A percentile compares a stretch with the other conserved stretches of the same genome.
phyloP scores from a whole-genome alignment of 2,113 vertebrate genomes.

The Albula glossodonta region DNA sequence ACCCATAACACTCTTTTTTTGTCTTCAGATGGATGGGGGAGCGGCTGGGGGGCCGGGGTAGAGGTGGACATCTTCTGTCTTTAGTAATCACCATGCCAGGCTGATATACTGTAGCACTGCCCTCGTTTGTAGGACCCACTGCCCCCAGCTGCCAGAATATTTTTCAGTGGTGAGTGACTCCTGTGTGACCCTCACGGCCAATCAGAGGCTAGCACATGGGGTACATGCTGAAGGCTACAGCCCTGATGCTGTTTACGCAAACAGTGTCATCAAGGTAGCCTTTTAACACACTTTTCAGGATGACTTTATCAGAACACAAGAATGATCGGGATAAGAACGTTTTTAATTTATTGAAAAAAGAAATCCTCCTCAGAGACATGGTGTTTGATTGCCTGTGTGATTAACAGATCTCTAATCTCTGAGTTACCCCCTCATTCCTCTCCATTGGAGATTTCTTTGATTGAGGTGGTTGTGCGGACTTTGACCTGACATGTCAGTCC shows the following conservation, averaged over 20 bases:
- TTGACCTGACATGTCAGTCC: background rate
- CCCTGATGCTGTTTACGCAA: background rate
- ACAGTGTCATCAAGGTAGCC: no score
- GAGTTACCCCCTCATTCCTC: background rate
- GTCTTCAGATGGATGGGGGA: background rate
- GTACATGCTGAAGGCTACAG: background rate
- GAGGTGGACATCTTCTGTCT: no score
- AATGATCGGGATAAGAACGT: no score
- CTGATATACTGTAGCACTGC: no score
- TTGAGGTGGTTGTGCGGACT: constrained; percentile 33
- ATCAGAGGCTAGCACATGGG: background rate
- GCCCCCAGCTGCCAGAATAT: background rate
- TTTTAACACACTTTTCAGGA: no score
- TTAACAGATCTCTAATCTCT: background rate
- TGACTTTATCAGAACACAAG: no score
- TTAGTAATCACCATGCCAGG: no score
- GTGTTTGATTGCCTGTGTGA: background rate
- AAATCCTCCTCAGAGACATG: background rate
- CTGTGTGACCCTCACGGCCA: background rate
- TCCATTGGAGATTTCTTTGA: constrained; percentile 29
- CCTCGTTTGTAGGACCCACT: background rate
- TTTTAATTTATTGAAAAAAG: background rate
- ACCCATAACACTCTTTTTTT: background rate
- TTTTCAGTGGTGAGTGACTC: background rate
- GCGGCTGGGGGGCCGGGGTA: no score